These are phyloP conservation scores for Drosophila azteca DNA, from an alignment of 1,140 invertebrate genomes.

Conservation along the genomic window DNA sequence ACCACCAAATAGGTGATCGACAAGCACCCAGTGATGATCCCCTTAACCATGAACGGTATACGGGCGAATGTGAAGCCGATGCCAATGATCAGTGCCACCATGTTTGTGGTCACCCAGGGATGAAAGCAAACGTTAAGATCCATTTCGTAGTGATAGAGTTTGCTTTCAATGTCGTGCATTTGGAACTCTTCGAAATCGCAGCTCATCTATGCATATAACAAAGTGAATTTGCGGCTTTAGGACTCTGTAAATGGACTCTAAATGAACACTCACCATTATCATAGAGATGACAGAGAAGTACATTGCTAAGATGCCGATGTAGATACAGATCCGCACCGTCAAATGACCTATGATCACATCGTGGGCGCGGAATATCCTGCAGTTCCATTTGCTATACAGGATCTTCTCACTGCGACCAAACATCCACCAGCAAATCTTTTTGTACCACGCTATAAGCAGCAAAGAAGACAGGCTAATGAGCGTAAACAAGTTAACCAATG, in stretches of 20 bases:
- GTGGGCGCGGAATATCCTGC: conserved; percentile 83
- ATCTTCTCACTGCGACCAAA: conserved; percentile 85
- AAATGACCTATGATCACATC: conserved; percentile 45
- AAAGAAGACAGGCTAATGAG: conserved; percentile 57
- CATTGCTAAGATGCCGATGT: conserved; percentile 82
- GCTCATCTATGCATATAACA: conserved; percentile 4
- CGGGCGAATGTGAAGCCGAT: conserved; percentile 92
- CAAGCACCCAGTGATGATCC: conserved; percentile 87
- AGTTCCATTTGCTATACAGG: conserved; percentile 86
- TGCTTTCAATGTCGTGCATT: conserved; percentile 43
- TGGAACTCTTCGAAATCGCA: conserved; percentile 27
- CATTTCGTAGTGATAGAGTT: conserved; percentile 49
- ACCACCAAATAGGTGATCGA: conserved; percentile 88
- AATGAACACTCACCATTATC: conserved; percentile 85
- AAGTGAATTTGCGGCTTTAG: too few relatives aligned
- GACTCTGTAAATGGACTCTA: background rate
- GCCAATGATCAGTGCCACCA: conserved; percentile 89
- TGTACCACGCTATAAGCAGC: conserved; percentile 80
- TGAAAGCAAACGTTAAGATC: conserved; percentile 83
- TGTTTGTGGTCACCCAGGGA: conserved; percentile 91
- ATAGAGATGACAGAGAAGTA: conserved; percentile 87
- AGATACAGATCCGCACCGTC: conserved; percentile 25
- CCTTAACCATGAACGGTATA: conserved; percentile 92
- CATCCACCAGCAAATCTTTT: conserved; percentile 81
- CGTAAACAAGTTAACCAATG: background rate